Base-by-base conservation (phyloP, 2,888 invertebrate species). In the Drosophila atripex region DNA sequence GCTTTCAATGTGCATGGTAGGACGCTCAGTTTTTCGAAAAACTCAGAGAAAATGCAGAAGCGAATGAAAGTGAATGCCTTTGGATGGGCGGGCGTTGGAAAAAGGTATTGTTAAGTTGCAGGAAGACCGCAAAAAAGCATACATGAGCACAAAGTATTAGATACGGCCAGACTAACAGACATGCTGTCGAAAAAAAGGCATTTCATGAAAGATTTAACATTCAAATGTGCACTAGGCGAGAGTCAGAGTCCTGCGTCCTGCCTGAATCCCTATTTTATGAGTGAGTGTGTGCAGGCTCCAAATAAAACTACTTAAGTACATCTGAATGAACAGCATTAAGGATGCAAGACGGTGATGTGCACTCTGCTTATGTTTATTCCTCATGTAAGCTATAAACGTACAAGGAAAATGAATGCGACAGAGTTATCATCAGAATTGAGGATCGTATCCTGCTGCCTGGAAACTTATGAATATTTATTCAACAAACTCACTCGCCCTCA, bases 151-250 rank as follows among this genome's bases (percentile, higher is more conserved):
- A 41, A 79, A 74, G 75, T 75, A 69, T 75, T 75, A 59, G 54
- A 50, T 49, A 41, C 66, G 14, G 39, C 21, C 43, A 39, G 45
- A 53, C 52, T 41, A 35, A 56, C 43, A 57, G 54, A 59, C 46
- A 47, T 50, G 51, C 51, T 60, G 46, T 58, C 51, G 47, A 58
- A 35, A 53, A 65, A 76, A 71, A 78, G 75, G 73, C 71, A 88
- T 90, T 91, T 91, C 86, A 90, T 91, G 88, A 89, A 89, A 90
- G 89, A 91, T 91, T 91, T 90, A 91, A 89, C 90, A 90, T 91
- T 90, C 85, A 90, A 90, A 90, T 89, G 89, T 80, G 90, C 82
- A 80, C 21, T 5, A 2, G 21, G 43, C 16, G 9, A 18, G 18
- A 41, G 16, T 74, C 76, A 84, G 75, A 78, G 76, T 63, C 43